Percentiles rank a stretch among this genome's conserved stretches.
Conservation (phyloP, 1,140 invertebrate genomes). For the Nomia melanderi region DNA sequence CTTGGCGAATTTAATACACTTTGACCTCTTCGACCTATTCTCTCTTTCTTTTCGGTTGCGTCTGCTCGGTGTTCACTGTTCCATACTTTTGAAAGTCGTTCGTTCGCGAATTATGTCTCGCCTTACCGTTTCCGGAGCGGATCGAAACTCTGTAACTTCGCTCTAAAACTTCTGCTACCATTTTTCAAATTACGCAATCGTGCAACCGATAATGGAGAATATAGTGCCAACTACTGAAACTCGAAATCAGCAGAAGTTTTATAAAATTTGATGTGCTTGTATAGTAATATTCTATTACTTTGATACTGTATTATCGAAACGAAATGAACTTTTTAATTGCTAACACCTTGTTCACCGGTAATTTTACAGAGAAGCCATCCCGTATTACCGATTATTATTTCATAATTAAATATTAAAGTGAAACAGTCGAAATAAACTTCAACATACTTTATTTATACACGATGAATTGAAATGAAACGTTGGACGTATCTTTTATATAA, state of each 20-base stretch:
- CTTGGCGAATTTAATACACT: constrained; percentile 61
- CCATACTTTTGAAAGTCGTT: constrained; percentile 20
- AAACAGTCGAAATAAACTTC: no score
- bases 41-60: neutral
- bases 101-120: constrained; percentile 6
- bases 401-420: no score
- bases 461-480: no score
- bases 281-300: no score
- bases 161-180: neutral
- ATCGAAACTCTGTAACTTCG: neutral
- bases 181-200: neutral
- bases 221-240: neutral
- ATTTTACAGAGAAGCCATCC: no score
- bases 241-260: neutral
- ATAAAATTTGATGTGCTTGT: no score
- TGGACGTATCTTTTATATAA: no score
- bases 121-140: neutral
- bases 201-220: neutral
- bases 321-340: no score
- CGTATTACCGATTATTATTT: no score
- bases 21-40: constrained; percentile 28
- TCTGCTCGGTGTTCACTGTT: neutral
- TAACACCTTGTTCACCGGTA: no score
- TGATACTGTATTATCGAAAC: no score
- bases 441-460: no score